phyloP scores from a whole-genome alignment of 2,113 vertebrate species.

The Poicephalus meyeri region DNA sequence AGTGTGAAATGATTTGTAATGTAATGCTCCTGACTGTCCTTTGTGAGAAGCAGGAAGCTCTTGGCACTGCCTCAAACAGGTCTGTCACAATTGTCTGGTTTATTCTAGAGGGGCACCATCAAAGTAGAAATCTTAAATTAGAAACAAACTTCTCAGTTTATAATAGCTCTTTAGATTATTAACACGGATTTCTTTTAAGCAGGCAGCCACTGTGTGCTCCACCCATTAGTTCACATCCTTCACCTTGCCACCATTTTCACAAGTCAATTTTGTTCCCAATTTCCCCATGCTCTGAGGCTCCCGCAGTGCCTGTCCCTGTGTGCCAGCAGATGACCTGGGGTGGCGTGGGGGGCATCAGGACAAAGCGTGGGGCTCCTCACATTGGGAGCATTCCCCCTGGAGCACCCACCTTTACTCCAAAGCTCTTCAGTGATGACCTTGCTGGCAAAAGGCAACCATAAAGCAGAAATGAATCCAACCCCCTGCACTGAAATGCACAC shows the following conservation, averaged over 20 bases:
- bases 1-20: slow-evolving; percentile 35
- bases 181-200: neutral
- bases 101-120: neutral
- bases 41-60: slow-evolving; percentile 22
- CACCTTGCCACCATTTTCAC: fast-evolving
- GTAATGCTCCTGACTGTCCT: neutral
- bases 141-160: neutral
- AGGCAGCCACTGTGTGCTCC: neutral
- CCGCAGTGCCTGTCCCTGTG: fast-evolving
- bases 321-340: neutral
- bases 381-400: neutral
- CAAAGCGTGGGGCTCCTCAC: neutral
- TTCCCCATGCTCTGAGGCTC: neutral
- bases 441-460: neutral
- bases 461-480: neutral
- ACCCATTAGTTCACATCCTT: neutral
- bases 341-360: neutral
- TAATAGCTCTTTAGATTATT: neutral
- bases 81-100: neutral
- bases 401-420: neutral
- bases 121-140: neutral
- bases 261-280: neutral
- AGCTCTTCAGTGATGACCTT: neutral
- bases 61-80: neutral
- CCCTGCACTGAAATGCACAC: neutral